phyloP scores from a whole-genome alignment of 2,113 vertebrate genomes.

The Eurystomus gularis region DNA sequence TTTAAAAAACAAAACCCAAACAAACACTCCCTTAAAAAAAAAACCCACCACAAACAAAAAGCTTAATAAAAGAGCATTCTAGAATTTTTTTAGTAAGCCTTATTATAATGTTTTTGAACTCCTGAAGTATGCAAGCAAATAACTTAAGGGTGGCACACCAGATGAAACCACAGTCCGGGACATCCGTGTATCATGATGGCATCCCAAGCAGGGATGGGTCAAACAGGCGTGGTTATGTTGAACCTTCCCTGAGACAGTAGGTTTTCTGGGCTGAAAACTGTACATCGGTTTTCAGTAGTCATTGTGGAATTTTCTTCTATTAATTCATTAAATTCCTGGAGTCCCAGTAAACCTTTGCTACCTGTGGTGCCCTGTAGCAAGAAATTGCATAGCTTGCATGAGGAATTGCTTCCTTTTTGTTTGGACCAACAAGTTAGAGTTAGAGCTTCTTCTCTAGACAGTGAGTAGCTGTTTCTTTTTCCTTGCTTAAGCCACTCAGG shows the following conservation, averaged over 20 bases:
- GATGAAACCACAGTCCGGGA: neutral
- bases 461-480: neutral
- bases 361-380: neutral
- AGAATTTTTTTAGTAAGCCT: neutral
- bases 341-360: neutral
- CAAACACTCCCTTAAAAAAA: neutral
- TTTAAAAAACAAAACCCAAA: neutral
- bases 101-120: neutral
- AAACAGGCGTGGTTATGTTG: neutral
- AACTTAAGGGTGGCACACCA: neutral
- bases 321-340: no score
- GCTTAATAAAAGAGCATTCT: rapidly evolving
- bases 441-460: neutral
- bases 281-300: rapidly evolving
- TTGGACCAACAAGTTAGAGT: neutral
- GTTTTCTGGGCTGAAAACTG: neutral
- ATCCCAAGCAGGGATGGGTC: neutral
- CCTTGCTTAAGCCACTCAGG: neutral
- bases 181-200: neutral
- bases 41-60: neutral
- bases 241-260: neutral
- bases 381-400: neutral
- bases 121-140: neutral
- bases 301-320: neutral
- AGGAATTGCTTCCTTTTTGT: neutral